Percentiles rank a stretch among this genome's conserved stretches.
Conservation (phyloP, 1,140 invertebrate genomes). For the Conus ventricosus region DNA sequence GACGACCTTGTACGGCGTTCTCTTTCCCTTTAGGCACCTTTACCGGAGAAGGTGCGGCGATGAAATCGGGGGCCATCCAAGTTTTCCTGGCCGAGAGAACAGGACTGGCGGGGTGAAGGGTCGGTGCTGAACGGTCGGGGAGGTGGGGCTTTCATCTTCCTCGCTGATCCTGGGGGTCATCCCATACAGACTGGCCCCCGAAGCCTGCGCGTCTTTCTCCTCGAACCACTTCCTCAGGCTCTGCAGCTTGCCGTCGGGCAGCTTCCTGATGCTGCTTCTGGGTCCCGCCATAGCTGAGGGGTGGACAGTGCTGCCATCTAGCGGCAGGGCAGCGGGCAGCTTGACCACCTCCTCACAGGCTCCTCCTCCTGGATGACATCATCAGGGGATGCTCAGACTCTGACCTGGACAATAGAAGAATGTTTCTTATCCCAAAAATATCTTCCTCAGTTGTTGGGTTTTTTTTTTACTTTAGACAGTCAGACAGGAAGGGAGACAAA, state of each 20-base stretch:
- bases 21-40: not conserved
- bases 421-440: no score
- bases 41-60: not conserved
- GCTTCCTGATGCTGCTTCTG: constrained; percentile 31
- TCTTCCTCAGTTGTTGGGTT: no score
- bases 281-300: constrained; percentile 5
- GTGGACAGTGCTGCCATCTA: not conserved
- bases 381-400: no score
- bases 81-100: constrained; percentile 4
- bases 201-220: constrained; percentile 10
- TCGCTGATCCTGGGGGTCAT: not conserved
- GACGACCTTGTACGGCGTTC: not conserved
- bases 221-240: constrained; percentile 49
- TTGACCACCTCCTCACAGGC: no score
- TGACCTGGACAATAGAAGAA: no score
- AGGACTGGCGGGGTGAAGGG: not conserved
- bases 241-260: constrained; percentile 47
- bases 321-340: no score
- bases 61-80: not conserved
- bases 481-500: no score
- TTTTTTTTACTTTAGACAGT: no score
- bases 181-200: not conserved
- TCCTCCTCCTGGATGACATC: no score
- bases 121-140: not conserved
- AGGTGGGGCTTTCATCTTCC: not conserved